Conservation (phyloP, 2,797 vertebrate species). For the Meda fulgida region DNA sequence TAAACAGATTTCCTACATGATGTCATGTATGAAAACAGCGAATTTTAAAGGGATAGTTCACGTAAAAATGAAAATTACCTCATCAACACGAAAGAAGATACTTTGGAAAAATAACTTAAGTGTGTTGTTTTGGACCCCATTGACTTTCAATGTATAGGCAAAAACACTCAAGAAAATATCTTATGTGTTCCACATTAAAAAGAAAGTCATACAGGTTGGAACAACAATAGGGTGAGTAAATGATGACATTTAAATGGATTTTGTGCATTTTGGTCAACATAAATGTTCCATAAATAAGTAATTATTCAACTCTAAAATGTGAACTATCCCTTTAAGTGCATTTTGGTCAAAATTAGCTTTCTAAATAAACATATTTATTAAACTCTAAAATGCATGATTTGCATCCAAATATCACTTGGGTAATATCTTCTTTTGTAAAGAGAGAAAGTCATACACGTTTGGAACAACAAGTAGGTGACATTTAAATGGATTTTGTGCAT, state of each 20-base stretch:
- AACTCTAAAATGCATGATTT: slow-evolving; percentile 56
- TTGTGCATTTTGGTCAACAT: background rate
- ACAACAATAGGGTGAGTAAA: background rate
- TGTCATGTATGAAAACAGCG: slow-evolving; percentile 14
- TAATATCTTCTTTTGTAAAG: background rate
- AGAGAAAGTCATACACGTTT: background rate
- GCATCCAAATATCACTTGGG: slow-evolving; percentile 25
- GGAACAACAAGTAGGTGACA: background rate
- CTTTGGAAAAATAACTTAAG: background rate
- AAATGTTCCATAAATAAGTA: background rate
- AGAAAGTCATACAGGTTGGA: background rate
- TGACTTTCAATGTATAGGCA: background rate
- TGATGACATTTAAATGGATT: background rate
- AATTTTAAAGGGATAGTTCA: background rate
- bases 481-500: slow-evolving; percentile 10
- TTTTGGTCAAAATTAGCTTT: background rate
- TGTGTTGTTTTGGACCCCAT: background rate
- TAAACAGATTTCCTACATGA: slow-evolving; percentile 22
- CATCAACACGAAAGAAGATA: background rate
- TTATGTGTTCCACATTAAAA: background rate
- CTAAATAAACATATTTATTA: slow-evolving; percentile 20
- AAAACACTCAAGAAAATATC: background rate
- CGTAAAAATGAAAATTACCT: background rate
- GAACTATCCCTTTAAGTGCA: background rate
- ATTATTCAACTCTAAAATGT: background rate